Evolutionary conservation across 2,888 invertebrate genomes (phyloP), one percentile per base, ranked within the genome.

Genomic region (Caenorhabditis angaria): DNA sequence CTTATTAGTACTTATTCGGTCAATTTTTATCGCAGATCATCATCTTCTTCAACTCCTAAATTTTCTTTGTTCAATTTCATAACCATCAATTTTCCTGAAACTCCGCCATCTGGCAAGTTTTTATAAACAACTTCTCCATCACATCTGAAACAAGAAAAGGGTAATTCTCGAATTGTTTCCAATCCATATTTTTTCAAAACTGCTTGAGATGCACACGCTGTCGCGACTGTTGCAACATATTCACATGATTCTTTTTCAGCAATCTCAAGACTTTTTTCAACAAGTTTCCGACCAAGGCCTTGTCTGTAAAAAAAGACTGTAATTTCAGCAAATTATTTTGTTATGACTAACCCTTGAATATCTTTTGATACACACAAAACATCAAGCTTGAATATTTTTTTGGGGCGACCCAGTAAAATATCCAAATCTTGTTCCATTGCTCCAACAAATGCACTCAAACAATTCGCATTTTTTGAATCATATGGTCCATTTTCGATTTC

Each of bases 111-210:
- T 0, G 62, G 61, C 27, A 80, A 66, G 22, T 76, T 71, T 32
- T 65, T 41, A 54, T 70, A 80, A 20, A 80, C 77, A 1, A 58
- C 61, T 8, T 65, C 63, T 0, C 69, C 72, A 18, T 73, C n/a
- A 60, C 65, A 66, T n/a, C 80, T 70, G 59, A 77, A 80, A 47
- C 80, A 80, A 3, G 69, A 74, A 47, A 80, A 80, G 6, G 80
- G 80, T 50, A 80, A 51, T 47, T 80, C 80, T 12, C 70, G 74
- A 18, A 80, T 61, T 6, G 68, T 67, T 51, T 61, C 12, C 6
- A 80, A 69, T 0, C 80, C 80, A 12, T 55, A 22, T 59, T 79
- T 76, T 32, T 22, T 57, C 57, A 79, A 79, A 50, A 79, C 72
- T 2, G 53, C 62, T 50, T 79, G 79, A 8, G 76, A 77, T 14